These are phyloP conservation scores for Pinna nobilis DNA, from an alignment of 1,140 invertebrate genomes.

Conservation along the genomic window DNA sequence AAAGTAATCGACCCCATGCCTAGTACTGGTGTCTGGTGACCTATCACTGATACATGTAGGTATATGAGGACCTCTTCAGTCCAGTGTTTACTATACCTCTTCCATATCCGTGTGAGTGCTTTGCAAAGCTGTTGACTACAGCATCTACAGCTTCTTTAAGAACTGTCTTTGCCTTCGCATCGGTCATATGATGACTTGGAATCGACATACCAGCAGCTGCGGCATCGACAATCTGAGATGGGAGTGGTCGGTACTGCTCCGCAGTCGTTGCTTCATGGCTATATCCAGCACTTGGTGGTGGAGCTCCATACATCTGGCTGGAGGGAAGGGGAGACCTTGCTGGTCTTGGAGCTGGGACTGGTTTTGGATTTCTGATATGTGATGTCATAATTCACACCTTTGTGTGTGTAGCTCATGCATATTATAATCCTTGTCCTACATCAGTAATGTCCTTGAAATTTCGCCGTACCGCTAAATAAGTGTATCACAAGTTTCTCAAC, in stretches of 20 bases:
- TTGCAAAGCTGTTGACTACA: conserved; percentile 86
- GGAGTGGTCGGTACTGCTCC: conserved; percentile 38
- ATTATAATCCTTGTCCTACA: too few species aligned
- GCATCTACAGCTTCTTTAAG: conserved; percentile 86
- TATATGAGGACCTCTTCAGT: too few species aligned
- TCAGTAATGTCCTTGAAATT: too few species aligned
- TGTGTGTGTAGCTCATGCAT: too few species aligned
- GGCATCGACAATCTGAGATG: conserved; percentile 52
- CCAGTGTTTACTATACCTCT: too few species aligned
- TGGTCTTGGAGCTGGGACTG: conserved; percentile 43
- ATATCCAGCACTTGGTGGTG: background rate
- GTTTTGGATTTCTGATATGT: conserved; percentile 28
- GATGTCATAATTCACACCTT: conserved; percentile 27
- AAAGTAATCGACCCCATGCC: background rate
- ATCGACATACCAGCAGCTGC: conserved; percentile 52
- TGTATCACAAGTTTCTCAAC: too few species aligned
- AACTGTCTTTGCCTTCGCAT: conserved; percentile 79
- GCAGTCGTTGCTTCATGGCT: background rate
- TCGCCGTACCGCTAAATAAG: too few species aligned
- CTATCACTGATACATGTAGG: background rate
- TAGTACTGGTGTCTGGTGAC: too few species aligned
- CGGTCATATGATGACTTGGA: conserved; percentile 58
- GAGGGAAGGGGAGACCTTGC: conserved; percentile 7
- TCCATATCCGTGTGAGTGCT: conserved; percentile 85
- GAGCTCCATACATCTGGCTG: background rate